Percentiles rank a stretch among this genome's conserved stretches.
These are phyloP conservation scores for Kryptolebias ocellatus DNA, from an alignment of 2,797 vertebrate genomes.

Conservation along the genomic window DNA sequence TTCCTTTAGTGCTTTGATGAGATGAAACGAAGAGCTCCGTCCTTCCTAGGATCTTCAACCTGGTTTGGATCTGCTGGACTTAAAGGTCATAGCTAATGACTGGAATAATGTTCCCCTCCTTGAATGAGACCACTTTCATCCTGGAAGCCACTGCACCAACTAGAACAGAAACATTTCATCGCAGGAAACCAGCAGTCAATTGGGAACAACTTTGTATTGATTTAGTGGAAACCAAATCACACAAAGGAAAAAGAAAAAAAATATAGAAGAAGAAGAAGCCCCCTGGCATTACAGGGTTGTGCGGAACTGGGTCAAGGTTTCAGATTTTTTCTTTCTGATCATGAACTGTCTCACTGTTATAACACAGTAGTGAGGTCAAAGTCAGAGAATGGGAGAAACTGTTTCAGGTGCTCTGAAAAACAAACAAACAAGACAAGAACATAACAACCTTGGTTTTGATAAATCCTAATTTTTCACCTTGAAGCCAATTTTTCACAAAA, in stretches of 20 bases:
- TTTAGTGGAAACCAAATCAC: background rate
- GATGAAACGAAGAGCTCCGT: background rate
- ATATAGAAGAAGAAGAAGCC: background rate
- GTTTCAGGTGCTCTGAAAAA: background rate
- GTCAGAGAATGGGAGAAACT: background rate
- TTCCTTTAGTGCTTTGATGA: too few relatives aligned
- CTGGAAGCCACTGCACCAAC: background rate
- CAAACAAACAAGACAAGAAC: too few relatives aligned
- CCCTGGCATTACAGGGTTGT: background rate
- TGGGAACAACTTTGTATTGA: background rate
- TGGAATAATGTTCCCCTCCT: background rate
- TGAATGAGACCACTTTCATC: background rate
- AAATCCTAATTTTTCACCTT: too few relatives aligned
- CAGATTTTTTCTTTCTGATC: background rate
- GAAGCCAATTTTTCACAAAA: too few relatives aligned
- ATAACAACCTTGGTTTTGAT: too few relatives aligned
- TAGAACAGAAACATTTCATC: background rate
- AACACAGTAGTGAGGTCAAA: background rate
- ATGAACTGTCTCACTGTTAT: background rate
- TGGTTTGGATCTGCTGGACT: background rate
- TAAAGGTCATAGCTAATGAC: background rate
- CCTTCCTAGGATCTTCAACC: too few relatives aligned
- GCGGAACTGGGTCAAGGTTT: background rate
- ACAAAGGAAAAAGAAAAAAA: background rate
- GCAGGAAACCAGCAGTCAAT: background rate